Base-by-base conservation (phyloP, 2,113 vertebrate genomes). In the Vulpes ferrilata region DNA sequence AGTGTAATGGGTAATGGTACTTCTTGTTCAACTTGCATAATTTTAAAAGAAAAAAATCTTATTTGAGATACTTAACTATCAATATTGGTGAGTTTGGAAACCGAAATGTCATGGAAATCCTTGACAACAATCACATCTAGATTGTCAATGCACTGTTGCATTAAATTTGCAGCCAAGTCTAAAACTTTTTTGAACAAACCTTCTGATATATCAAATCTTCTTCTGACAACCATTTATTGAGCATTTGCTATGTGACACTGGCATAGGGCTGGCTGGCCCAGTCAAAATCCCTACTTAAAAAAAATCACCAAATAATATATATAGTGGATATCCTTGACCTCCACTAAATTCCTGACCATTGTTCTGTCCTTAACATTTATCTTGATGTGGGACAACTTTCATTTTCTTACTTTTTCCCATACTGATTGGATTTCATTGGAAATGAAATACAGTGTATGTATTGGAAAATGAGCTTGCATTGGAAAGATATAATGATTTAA, bases 401-500 rank as follows among this genome's bases (percentile, higher is more conserved):
- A 65, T 1, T 35, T 80, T 73, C 62, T 51, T n/a, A 30, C 62
- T 67, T 15, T 11, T 67, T 92, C 53, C 71, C 57, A 25, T 17
- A 27, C 11, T 97, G 65, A 92, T 64, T 57, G 5, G 53, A 43
- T 71, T 84, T 89, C 81, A 57, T 91, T 43, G 43, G 43, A 43
- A 43, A 43, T 43, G 43, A 43, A 43, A 43, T 43, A 43, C 43
- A 43, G 23, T 38, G 5, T 84, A 35, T 53, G 25, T 71, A 22
- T 57, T 79, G 9, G 62, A 86, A 89, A 89, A 67, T 65, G 62
- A 94, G 27, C 80, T 76, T 69, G 38, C 25, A 35, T 20, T 86
- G 65, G 78, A 78, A 96, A 88, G 60, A 80, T 74, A 59, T 60
- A n/a, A 65, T 43, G 57, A 74, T 57, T 95, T 73, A 84, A 85